Base-by-base conservation (phyloP, 2,888 invertebrate species). In the Megastigmus dorsalis region DNA sequence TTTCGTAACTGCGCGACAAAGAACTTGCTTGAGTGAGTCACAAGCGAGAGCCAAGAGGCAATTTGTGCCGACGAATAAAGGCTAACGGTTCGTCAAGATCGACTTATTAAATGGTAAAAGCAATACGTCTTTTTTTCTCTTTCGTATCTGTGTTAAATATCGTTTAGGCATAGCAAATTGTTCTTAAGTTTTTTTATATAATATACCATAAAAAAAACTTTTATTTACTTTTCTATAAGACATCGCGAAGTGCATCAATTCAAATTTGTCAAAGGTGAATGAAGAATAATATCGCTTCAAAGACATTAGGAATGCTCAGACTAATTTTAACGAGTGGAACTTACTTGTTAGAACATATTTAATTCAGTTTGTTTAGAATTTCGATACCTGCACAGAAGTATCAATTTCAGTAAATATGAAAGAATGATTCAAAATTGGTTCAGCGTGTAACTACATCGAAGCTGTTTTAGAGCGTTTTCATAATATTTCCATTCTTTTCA, bases 21-120 rank as follows among this genome's bases (percentile, higher is more conserved):
- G 65, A 66, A 26, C n/a, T 41, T 38, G 15, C 15, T 50, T n/a
- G n/a, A 4, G 36, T 60, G 66, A 73, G n/a, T 66, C 59, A 66
- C 20, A 52, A 50, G 28, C 36, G 6, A 3, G 2, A 3, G 2
- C 59, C 10, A 13, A 67, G 55, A 52, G 54, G 7, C 67, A 54
- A 60, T 62, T 73, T 36, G 66, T 66, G 26, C 33, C 18, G 20
- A 5, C 36, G 23, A 54, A 54, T 60, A 60, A 62, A 36, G 41
- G 4, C 20, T 62, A 52, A 38, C 28, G 18, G 13, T 50, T 63
- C 38, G 48, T 48, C 41, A 65, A 48, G 43, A 71, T 38, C 28
- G 30, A 72, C 15, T 18, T 41, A n/a, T n/a, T n/a, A n/a, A n/a
- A n/a, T n/a, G n/a, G 65, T 26, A 28, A 63, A 54, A 50, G 9